phyloP scores from a whole-genome alignment of 2,797 vertebrate species.

The Hirundo rustica region DNA sequence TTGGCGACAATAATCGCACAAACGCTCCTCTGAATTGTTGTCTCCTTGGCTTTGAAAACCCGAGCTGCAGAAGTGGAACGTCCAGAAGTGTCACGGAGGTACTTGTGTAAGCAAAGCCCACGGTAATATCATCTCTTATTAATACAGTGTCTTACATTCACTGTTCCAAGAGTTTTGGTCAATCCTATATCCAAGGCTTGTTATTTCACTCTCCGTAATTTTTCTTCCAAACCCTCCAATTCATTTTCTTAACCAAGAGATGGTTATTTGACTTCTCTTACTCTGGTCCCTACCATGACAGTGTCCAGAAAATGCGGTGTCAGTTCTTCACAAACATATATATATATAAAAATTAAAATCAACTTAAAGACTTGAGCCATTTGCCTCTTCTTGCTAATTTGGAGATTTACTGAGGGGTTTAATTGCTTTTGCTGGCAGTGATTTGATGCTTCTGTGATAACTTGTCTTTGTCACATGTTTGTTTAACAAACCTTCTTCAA shows the following conservation, averaged over 20 bases:
- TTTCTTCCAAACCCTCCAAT: not conserved
- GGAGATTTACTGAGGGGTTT: not conserved
- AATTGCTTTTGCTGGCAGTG: constrained; percentile 21
- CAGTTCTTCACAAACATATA: not conserved
- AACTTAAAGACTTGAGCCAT: not conserved
- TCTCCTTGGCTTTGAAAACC: not conserved
- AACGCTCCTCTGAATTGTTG: not conserved
- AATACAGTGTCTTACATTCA: not conserved
- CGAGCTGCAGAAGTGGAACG: not conserved
- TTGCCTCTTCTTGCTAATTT: not conserved
- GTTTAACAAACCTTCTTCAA: constrained; percentile 25
- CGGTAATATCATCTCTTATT: not conserved
- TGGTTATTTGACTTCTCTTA: not conserved
- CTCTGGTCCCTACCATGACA: not conserved
- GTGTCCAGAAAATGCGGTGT: not conserved
- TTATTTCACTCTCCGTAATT: not conserved
- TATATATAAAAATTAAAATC: not conserved
- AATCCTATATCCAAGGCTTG: not conserved
- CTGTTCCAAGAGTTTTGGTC: not conserved
- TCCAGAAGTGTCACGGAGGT: not conserved
- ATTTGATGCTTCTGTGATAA: not conserved
- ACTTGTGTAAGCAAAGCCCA: not conserved
- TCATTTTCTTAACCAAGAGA: not conserved
- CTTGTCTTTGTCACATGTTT: constrained; percentile 23
- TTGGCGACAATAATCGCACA: not conserved